Evolutionary conservation across 2,888 invertebrate species (phyloP), one percentile per base, ranked within the genome.

Genomic region (Eulithis prunata): DNA sequence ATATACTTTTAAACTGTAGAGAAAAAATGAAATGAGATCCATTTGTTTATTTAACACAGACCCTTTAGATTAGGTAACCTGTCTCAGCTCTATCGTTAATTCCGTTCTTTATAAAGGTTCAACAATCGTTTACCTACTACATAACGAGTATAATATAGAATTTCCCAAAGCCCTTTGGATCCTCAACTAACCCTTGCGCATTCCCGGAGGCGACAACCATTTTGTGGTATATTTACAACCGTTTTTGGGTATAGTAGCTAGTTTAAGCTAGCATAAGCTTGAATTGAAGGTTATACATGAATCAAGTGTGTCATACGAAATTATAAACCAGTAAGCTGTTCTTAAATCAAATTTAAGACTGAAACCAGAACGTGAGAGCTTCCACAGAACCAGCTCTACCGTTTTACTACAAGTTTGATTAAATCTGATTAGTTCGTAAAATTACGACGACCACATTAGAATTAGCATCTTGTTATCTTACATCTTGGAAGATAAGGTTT

Each of bases 371-470:
- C 64, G 55, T 56, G 49, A 41, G 59, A 60, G 58, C 41, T 14
- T 63, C 56, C 41, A 43, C 47, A 59, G 36, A 63, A 63, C 60
- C 55, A 62, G 58, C 54, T 49, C 49, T 57, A 57, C 55, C 46
- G 51, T 62, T 60, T 53, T 51, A 56, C 12, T 3, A n/a, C 41
- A 11, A 47, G 38, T n/a, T 51, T 58, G 21, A 57, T 55, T 53
- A 8, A 66, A 62, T 57, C 57, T 58, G 62, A 49, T 54, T 58
- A 14, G 14, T 61, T 38, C 12, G 52, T 32, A 46, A 52, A 60
- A 55, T 28, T 47, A 62, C 38, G 55, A 53, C 53, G 47, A 57
- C 52, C 57, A 49, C 14, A 52, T 53, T 41, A 47, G 49, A 49
- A 61, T 61, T 54, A 61, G 54, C 38, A 61, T 61, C 43, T 38